Evolutionary conservation across 2,797 vertebrate genomes (phyloP).

Genomic region (Chelmon rostratus): DNA sequence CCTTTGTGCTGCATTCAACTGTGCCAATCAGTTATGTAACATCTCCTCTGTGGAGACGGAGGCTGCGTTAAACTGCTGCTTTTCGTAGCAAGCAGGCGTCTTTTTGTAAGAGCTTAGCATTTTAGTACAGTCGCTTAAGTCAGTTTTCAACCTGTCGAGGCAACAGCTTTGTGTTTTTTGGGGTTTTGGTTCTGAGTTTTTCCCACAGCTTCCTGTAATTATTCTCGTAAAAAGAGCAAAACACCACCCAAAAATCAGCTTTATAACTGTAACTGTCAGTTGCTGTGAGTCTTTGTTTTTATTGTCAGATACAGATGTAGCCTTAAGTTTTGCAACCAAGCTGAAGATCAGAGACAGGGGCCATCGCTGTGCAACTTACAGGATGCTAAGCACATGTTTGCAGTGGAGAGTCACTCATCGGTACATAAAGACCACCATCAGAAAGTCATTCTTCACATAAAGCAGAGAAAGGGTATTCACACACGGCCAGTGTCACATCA

Average conservation of each 20-base stretch:
- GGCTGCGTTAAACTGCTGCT: slow-evolving; percentile 9
- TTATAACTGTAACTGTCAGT: slow-evolving; percentile 8
- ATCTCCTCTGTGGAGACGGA: not conserved
- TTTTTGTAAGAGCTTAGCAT: slow-evolving; percentile 17
- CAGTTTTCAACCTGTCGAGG: not conserved
- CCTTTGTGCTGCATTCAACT: slow-evolving; percentile 1
- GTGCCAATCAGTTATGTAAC: slow-evolving; percentile 40
- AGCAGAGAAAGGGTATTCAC: no score
- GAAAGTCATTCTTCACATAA: no score
- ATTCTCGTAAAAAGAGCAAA: not conserved
- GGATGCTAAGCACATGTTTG: slow-evolving; percentile 37
- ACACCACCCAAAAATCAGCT: not conserved
- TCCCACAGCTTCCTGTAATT: not conserved
- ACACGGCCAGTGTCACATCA: no score
- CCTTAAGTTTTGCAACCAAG: not conserved
- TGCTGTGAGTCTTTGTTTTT: slow-evolving; percentile 2
- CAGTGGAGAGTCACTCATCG: slow-evolving; percentile 3
- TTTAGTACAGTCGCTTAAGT: slow-evolving; percentile 9
- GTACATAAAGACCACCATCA: not conserved
- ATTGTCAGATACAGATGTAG: slow-evolving; percentile 6
- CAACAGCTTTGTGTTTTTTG: slow-evolving; percentile 14
- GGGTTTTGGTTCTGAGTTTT: not conserved
- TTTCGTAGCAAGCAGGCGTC: slow-evolving; percentile 2
- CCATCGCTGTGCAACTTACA: slow-evolving; percentile 7
- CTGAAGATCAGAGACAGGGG: slow-evolving; percentile 19